phyloP scores from a whole-genome alignment of 2,888 invertebrate species.

The Bombyx huttoni region DNA sequence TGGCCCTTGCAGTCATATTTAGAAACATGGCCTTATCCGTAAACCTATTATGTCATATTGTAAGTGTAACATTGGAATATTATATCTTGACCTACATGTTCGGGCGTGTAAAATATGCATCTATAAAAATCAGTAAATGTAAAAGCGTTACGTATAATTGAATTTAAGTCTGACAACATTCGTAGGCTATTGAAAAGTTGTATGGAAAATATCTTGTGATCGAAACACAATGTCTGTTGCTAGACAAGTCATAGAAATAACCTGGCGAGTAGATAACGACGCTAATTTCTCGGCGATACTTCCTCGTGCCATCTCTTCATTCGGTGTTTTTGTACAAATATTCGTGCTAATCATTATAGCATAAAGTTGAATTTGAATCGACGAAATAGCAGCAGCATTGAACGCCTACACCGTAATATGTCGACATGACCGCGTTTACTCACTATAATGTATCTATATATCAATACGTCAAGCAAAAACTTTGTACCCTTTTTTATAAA shows the following conservation, averaged over 20 bases:
- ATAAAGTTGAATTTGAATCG: no score
- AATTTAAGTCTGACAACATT: slow-evolving; percentile 41
- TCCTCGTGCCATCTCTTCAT: slow-evolving; percentile 17
- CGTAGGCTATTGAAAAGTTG: slow-evolving; percentile 62
- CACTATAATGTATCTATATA: no score
- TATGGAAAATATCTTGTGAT: slow-evolving; percentile 52
- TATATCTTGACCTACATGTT: slow-evolving; percentile 1
- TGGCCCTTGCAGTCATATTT: slow-evolving; percentile 28
- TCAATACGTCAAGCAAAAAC: no score
- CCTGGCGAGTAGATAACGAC: slow-evolving; percentile 29
- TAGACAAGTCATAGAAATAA: slow-evolving; percentile 44
- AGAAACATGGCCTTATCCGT: slow-evolving; percentile 17
- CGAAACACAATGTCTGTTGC: slow-evolving; percentile 50
- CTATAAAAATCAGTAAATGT: slow-evolving; percentile 46
- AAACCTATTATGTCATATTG: slow-evolving; percentile 12
- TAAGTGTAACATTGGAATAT: slow-evolving; percentile 17
- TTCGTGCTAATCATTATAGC: no score
- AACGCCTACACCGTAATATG: no score
- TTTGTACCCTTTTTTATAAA: no score
- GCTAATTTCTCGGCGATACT: slow-evolving; percentile 25
- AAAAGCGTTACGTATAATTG: slow-evolving; percentile 26
- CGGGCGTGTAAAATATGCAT: slow-evolving; percentile 43
- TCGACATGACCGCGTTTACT: no score
- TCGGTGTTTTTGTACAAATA: no score
- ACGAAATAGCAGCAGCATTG: no score